phyloP scores from a whole-genome alignment of 2,797 vertebrate species.

The Enteromius anoplus region DNA sequence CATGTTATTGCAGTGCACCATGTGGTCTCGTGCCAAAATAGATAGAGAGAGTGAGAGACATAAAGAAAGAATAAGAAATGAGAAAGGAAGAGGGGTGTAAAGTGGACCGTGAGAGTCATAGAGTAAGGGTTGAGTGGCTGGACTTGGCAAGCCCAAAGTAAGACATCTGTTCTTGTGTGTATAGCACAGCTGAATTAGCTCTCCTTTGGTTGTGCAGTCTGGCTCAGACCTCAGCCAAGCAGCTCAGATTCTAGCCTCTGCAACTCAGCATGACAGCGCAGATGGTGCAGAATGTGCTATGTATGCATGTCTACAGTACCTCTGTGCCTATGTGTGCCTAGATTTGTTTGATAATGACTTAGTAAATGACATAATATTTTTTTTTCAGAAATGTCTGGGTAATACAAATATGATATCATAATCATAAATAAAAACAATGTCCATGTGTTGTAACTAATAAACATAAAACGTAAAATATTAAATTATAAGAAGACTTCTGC shows the following conservation, averaged over 20 bases:
- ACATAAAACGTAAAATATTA: not conserved
- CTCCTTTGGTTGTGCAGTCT: slow-evolving; percentile 67
- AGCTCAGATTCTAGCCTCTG: slow-evolving; percentile 64
- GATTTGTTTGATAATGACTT: not conserved
- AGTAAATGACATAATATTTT: not conserved
- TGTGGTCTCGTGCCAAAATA: not conserved
- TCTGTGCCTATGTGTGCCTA: slow-evolving; percentile 1
- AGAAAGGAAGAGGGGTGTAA: not conserved
- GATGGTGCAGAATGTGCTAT: slow-evolving; percentile 49
- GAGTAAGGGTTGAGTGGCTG: slow-evolving; percentile 47
- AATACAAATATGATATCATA: too few species aligned
- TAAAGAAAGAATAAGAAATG: not conserved
- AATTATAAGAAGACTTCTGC: not conserved
- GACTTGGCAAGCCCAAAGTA: slow-evolving; percentile 66
- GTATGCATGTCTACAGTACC: slow-evolving; percentile 12
- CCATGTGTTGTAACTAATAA: not conserved
- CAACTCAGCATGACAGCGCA: slow-evolving; percentile 44
- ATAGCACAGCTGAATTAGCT: slow-evolving; percentile 69
- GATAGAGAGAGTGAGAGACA: not conserved
- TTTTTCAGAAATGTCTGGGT: too few species aligned
- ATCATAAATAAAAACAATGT: too few species aligned
- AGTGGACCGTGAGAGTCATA: not conserved
- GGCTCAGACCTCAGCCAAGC: slow-evolving; percentile 67
- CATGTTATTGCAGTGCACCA: not conserved
- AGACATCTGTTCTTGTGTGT: slow-evolving; percentile 73